Evolutionary conservation across 2,797 vertebrate species (phyloP).

Genomic region (Masticophis lateralis): DNA sequence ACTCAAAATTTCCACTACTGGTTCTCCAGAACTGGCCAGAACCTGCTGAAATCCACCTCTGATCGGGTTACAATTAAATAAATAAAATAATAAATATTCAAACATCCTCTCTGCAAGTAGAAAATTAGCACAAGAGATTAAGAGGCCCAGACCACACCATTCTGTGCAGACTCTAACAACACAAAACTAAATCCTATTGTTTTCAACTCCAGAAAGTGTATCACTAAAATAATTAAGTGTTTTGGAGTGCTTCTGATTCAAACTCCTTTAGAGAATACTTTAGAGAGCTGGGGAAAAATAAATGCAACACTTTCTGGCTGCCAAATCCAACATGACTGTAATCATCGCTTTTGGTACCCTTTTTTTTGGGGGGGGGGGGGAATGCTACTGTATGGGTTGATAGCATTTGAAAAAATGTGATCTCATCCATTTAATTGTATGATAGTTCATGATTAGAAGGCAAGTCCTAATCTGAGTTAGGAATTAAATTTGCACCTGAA

Average conservation of each 20-base stretch:
- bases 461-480: not conserved
- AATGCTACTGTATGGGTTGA: not conserved
- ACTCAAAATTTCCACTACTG: no score
- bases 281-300: not conserved
- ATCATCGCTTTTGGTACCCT: not conserved
- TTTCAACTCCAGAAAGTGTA: not conserved
- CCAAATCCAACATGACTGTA: not conserved
- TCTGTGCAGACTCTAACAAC: not conserved
- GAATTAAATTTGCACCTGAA: not conserved
- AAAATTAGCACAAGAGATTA: not conserved
- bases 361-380: not conserved
- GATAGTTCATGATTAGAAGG: not conserved
- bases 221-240: not conserved
- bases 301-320: not conserved
- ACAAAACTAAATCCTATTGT: not conserved
- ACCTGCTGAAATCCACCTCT: no score
- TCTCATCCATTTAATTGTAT: not conserved
- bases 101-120: not conserved
- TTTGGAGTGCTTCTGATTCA: not conserved
- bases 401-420: not conserved
- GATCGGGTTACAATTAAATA: not conserved
- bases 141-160: not conserved
- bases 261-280: not conserved
- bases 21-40: no score
- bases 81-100: not conserved